Evolutionary conservation across 1,140 invertebrate species (phyloP).

Genomic region (Zaprionus kolodkinae): DNA sequence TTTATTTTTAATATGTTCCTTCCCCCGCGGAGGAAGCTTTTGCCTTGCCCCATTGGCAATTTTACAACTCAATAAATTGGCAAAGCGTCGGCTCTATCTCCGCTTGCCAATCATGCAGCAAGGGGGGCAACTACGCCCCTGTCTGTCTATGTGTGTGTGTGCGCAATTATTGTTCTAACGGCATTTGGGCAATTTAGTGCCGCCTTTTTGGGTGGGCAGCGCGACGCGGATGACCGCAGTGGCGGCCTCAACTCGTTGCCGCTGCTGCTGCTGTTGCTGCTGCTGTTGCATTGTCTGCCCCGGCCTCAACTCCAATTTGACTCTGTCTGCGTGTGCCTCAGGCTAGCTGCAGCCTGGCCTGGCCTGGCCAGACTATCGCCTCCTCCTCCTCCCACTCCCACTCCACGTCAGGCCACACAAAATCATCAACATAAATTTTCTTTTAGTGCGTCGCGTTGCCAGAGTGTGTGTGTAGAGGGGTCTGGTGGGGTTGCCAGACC

Average conservation of each 20-base stretch:
- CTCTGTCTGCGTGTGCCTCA: constrained; percentile 60
- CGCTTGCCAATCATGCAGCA: constrained; percentile 49
- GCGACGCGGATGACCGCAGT: constrained; percentile 59
- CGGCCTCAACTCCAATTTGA: constrained; percentile 56
- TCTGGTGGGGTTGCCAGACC: no score
- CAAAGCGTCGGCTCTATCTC: constrained; percentile 59
- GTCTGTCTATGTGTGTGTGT: constrained; percentile 56
- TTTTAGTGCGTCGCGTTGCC: constrained; percentile 68
- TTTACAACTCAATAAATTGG: constrained; percentile 82
- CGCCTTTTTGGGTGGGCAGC: constrained; percentile 81
- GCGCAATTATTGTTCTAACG: constrained; percentile 81
- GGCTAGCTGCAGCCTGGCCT: constrained; percentile 30
- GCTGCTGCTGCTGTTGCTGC: neutral
- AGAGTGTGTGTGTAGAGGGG: constrained; percentile 14
- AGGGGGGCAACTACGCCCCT: neutral
- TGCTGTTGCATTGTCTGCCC: constrained; percentile 52
- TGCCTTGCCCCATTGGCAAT: constrained; percentile 35
- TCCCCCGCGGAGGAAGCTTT: neutral
- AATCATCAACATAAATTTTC: constrained; percentile 81
- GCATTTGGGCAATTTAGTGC: constrained; percentile 80
- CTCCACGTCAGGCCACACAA: constrained; percentile 53
- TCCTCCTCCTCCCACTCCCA: neutral
- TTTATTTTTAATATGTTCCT: constrained; percentile 75
- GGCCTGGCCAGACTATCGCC: constrained; percentile 31
- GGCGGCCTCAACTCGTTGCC: constrained; percentile 19